Conservation (phyloP, 1,140 invertebrate species). For the Capitella teleta region DNA sequence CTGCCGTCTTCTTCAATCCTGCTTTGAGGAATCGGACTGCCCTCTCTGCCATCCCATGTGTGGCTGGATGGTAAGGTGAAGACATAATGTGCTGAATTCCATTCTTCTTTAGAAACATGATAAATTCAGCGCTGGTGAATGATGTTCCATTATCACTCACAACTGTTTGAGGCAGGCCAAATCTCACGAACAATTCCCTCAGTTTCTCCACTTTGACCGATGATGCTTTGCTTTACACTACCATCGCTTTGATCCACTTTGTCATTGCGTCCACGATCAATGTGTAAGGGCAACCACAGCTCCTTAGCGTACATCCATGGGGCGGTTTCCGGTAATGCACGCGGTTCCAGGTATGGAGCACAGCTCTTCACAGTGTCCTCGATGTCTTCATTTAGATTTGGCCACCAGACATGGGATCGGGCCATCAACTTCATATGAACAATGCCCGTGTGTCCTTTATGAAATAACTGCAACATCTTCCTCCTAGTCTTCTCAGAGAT, state of each 20-base stretch:
- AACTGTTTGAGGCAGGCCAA: slow-evolving; percentile 32
- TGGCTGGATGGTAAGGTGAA: slow-evolving; percentile 36
- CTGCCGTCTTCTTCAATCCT: neutral
- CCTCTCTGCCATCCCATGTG: slow-evolving; percentile 40
- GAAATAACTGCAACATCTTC: too few species aligned
- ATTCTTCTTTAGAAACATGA: slow-evolving; percentile 33
- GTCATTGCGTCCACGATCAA: slow-evolving; percentile 7
- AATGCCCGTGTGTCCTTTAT: too few species aligned
- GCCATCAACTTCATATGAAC: too few species aligned
- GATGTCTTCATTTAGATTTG: too few species aligned
- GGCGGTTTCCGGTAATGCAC: too few species aligned
- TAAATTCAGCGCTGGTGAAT: slow-evolving; percentile 35
- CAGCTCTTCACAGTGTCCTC: too few species aligned
- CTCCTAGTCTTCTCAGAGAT: too few species aligned
- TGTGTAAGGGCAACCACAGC: too few species aligned
- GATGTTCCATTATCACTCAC: slow-evolving; percentile 41
- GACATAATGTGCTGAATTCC: slow-evolving; percentile 30
- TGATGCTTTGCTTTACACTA: slow-evolving; percentile 11
- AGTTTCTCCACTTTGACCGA: slow-evolving; percentile 14
- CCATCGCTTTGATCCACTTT: slow-evolving; percentile 3
- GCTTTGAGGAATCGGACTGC: slow-evolving; percentile 17
- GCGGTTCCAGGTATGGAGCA: too few species aligned
- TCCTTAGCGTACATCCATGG: too few species aligned
- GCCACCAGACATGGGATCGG: too few species aligned
- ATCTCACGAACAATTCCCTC: slow-evolving; percentile 26